These are phyloP conservation scores for Dynastes grantii DNA, from an alignment of 2,888 invertebrate species.

Conservation along the genomic window DNA sequence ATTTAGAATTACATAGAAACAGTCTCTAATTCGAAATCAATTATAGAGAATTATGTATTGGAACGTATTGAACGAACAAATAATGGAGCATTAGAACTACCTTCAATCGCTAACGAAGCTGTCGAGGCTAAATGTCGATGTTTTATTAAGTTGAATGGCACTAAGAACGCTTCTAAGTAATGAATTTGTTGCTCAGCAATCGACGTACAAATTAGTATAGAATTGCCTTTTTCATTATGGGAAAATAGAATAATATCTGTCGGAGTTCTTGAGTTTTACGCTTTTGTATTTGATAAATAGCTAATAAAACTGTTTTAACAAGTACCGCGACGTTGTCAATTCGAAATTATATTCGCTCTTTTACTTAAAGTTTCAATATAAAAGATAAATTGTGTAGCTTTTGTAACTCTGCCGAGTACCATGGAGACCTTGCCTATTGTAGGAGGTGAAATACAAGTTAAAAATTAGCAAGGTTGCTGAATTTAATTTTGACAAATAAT, in stretches of 20 bases:
- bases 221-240: not conserved
- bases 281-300: no score
- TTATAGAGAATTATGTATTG: slow-evolving; percentile 20
- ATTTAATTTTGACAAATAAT: no score
- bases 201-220: not conserved
- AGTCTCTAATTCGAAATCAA: slow-evolving; percentile 14
- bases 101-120: slow-evolving; percentile 10
- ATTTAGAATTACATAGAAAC: slow-evolving; percentile 29
- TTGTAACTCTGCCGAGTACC: no score
- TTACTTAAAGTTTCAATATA: no score
- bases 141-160: slow-evolving; percentile 1
- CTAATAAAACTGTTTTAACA: no score
- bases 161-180: not conserved
- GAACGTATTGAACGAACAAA: slow-evolving; percentile 16
- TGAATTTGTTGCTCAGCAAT: not conserved
- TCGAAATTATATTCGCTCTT: no score
- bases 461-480: no score
- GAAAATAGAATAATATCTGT: not conserved
- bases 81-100: not conserved
- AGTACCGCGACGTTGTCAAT: no score
- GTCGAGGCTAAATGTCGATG: not conserved
- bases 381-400: no score
- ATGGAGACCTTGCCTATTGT: no score
- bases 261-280: no score
- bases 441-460: no score